Evolutionary conservation across 2,113 vertebrate species (phyloP), one percentile per base, ranked within the genome.

Genomic region (Siphamia tubifer): DNA sequence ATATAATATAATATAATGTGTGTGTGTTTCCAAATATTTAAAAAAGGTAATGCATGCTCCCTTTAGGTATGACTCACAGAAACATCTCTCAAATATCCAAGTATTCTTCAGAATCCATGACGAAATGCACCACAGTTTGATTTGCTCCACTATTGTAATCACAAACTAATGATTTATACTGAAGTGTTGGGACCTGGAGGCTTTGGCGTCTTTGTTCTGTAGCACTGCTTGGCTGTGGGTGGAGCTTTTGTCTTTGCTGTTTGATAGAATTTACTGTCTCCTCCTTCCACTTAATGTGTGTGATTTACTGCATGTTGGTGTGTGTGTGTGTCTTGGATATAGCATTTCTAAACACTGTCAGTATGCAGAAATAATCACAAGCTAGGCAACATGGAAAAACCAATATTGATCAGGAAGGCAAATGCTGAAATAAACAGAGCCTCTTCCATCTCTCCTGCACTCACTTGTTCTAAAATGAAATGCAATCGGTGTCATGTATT

Each of bases 231-330:
- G 3, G 5, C 61, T 63, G 30, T 49, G 56, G 57, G 71, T 20
- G 66, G 68, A 78, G 78, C 68, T 53, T 53, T 53, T 15, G 5
- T 17, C 48, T 73, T 61, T 62, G 62, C 54, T 80, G 39, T 62
- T 47, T 31, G 17, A 10, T 66, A 31, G 57, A 58, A 19, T 30
- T 38, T 32, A 20, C 51, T 61, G 45, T 73, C 56, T 48, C 45
- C 71, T 72, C 57, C 63, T 40, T 55, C 60, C 47, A 36, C 24
- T 43, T 35, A n/a, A 20, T 79, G 35, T 15, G 44, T 75, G 44
- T 77, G 44, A 79, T 82, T 76, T 74, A 69, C 69, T 81, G 74
- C 70, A 68, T 84, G 83, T 66, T 31, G 21, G 43, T 24, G 38
- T 13, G 6, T 20, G 28, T 44, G 23, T 19, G 3, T 68, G 51